A percentile compares a stretch with the other conserved stretches of the same genome.
Evolutionary conservation across 2,888 invertebrate genomes (phyloP).

Genomic region (Steinernema hermaphroditum): DNA sequence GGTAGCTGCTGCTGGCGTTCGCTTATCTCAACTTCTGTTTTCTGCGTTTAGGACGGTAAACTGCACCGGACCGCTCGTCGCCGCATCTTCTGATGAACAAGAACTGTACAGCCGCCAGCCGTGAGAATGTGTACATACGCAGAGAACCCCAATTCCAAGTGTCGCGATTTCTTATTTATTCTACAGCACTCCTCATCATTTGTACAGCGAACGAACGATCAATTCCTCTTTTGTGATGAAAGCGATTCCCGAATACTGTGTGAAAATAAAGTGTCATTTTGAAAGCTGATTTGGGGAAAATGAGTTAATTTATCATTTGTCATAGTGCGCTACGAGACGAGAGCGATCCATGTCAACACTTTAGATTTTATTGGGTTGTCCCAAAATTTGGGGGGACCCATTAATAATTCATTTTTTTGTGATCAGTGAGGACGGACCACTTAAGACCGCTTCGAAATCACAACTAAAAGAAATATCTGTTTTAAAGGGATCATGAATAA

Average conservation of each 20-base stretch:
- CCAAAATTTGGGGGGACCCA: no score
- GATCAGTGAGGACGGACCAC: no score
- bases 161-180: neutral
- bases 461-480: no score
- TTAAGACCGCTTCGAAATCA: no score
- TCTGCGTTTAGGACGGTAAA: neutral
- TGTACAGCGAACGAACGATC: neutral
- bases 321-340: no score
- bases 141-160: neutral
- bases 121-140: neutral
- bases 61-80: slow-evolving; percentile 12
- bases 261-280: neutral
- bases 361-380: no score
- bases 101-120: neutral
- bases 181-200: neutral
- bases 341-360: no score
- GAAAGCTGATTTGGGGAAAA: no score
- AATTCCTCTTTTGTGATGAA: neutral
- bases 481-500: no score
- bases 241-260: neutral
- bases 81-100: neutral
- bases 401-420: no score
- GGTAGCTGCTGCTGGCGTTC: neutral
- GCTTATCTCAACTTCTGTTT: neutral
- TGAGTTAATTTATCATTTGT: no score